Base-by-base conservation (phyloP, 2,888 invertebrate genomes). In the Coecobrya sp. region DNA sequence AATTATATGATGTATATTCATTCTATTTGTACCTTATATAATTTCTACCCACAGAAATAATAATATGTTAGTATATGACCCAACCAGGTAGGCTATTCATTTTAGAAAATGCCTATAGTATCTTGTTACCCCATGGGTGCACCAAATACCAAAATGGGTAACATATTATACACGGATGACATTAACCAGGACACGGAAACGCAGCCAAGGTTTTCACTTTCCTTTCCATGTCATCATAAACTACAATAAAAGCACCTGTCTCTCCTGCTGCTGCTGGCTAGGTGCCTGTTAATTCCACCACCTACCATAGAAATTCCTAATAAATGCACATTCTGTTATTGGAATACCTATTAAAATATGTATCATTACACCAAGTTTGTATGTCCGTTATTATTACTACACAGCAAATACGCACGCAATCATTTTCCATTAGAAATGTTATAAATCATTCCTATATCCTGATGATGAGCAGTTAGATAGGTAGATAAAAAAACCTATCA, bases 401-500 rank as follows among this genome's bases (percentile, higher is more conserved):
- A 42, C 2, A 8, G 36, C 73, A 70, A n/a, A 42, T 42, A 16
- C 76, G 49, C 84, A 90, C 55, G 85, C 90, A 85, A 90, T 90
- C 90, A 73, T 85, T 90, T 90, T 86, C 62, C 76, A 90, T 90
- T 90, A 86, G 62, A 59, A 76, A 45, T 49, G n/a, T 76, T 79
- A 90, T 79, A 90, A 90, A 90, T 90, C 90, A 90, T 62, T 16
- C 49, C 22, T 45, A 3, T 76, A 3, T 76, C 36, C 36, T 36
- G 36, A 36, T 36, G 36, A 36, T 87, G 79, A 87, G 79, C 36
- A 62, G n/a, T 52, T 84, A 42, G 65, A 76, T 25, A 49, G 42
- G 25, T 49, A 42, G 19, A 59, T 42, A 42, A 59, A 55, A 42
- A 36, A 73, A 36, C 30, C 73, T 73, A 65, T 59, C 5, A 59